Conservation (phyloP, 2,113 vertebrate species). For the Scolopax mira region DNA sequence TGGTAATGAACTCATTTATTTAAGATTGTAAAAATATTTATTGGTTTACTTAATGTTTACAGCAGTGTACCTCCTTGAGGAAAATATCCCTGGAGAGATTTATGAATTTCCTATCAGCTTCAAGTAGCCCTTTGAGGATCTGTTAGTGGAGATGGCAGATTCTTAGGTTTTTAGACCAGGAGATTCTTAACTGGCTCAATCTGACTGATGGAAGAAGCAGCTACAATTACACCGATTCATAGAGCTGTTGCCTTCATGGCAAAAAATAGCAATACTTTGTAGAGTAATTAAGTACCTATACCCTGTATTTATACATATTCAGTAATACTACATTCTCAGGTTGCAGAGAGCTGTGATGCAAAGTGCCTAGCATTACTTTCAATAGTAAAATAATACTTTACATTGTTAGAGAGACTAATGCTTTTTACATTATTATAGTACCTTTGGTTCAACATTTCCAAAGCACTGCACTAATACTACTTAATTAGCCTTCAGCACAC, state of each 20-base stretch:
- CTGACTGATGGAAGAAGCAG: not conserved
- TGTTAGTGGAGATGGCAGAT: not conserved
- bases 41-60: not conserved
- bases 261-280: not conserved
- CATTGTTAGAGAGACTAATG: not conserved
- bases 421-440: not conserved
- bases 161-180: not conserved
- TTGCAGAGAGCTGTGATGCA: not conserved
- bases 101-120: not conserved
- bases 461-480: not conserved
- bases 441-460: not conserved
- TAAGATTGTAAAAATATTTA: not conserved
- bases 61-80: not conserved
- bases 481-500: not conserved
- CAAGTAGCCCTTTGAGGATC: not conserved
- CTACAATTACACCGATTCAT: not conserved
- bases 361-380: not conserved
- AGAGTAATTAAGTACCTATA: not conserved
- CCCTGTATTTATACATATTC: not conserved
- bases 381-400: not conserved
- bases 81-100: not conserved
- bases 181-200: not conserved
- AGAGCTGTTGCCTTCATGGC: not conserved
- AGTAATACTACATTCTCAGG: rapidly evolving
- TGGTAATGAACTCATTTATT: not conserved